Evolutionary conservation across 1,140 invertebrate genomes (phyloP).

Genomic region (Zaprionus tsacasi): DNA sequence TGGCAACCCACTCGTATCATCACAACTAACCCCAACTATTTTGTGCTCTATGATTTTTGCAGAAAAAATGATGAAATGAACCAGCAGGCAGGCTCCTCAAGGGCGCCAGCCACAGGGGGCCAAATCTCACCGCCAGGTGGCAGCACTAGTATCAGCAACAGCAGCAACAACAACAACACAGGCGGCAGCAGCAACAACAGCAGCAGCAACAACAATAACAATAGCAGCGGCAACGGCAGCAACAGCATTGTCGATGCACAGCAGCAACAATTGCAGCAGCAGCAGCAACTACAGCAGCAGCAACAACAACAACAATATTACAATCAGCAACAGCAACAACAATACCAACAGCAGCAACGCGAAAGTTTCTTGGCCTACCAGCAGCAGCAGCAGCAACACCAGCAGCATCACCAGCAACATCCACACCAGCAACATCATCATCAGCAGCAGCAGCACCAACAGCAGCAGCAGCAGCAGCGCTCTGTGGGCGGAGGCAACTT

Average conservation of each 20-base stretch:
- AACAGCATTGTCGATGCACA: constrained; percentile 61
- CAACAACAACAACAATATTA: constrained; percentile 64
- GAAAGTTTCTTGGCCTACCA: constrained; percentile 69
- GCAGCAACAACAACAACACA: constrained; percentile 50
- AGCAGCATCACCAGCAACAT: constrained; percentile 57
- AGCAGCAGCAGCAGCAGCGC: constrained; percentile 56
- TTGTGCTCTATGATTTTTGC: constrained; percentile 49
- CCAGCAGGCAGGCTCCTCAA: constrained; percentile 84
- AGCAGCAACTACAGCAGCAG: constrained; percentile 48
- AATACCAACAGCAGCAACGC: constrained; percentile 62
- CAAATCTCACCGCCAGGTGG: constrained; percentile 84
- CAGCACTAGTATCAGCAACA: constrained; percentile 61
- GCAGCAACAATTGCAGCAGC: constrained; percentile 67
- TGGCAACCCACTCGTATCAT: not conserved
- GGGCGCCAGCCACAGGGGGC: constrained; percentile 84
- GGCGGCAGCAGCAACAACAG: constrained; percentile 48
- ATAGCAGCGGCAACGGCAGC: constrained; percentile 50
- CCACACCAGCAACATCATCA: constrained; percentile 49
- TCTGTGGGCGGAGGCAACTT: constrained; percentile 59
- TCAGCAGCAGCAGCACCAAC: constrained; percentile 40
- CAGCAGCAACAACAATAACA: constrained; percentile 54
- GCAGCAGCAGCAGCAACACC: constrained; percentile 52
- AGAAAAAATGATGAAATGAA: constrained; percentile 85
- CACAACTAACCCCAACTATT: constrained; percentile 40
- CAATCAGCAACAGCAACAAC: constrained; percentile 69